Percentiles rank a stretch among this genome's conserved stretches.
Evolutionary conservation across 2,113 vertebrate species (phyloP).

Genomic region (Caloenas nicobarica): DNA sequence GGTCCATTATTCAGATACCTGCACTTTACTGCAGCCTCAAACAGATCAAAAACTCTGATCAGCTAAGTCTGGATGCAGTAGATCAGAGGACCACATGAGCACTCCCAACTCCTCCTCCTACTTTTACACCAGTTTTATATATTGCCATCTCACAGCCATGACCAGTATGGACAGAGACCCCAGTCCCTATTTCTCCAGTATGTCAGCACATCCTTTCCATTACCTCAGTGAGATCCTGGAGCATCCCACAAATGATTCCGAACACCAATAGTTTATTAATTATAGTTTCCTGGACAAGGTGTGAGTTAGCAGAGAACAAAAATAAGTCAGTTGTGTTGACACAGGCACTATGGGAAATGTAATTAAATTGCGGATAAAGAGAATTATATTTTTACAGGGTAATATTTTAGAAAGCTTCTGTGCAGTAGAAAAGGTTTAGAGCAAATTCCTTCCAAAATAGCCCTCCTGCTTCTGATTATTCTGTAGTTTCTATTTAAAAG

Average conservation of each 20-base stretch:
- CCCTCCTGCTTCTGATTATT: constrained; percentile 10
- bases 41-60: background rate
- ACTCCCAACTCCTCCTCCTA: background rate
- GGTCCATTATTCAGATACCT: background rate
- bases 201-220: background rate
- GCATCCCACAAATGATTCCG: background rate
- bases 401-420: constrained; percentile 76
- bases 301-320: constrained; percentile 38
- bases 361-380: constrained; percentile 74
- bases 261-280: background rate
- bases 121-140: background rate
- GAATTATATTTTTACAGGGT: constrained; percentile 52
- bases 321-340: constrained; percentile 41
- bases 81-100: background rate
- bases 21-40: background rate
- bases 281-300: background rate
- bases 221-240: background rate
- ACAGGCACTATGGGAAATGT: constrained; percentile 41
- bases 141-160: background rate
- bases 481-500: constrained; percentile 61
- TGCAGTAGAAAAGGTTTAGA: constrained; percentile 48
- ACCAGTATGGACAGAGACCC: background rate
- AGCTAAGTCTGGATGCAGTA: background rate
- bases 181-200: background rate
- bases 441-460: constrained; percentile 56